phyloP scores from a whole-genome alignment of 2,888 invertebrate genomes.

The Marronus borbonicus region DNA sequence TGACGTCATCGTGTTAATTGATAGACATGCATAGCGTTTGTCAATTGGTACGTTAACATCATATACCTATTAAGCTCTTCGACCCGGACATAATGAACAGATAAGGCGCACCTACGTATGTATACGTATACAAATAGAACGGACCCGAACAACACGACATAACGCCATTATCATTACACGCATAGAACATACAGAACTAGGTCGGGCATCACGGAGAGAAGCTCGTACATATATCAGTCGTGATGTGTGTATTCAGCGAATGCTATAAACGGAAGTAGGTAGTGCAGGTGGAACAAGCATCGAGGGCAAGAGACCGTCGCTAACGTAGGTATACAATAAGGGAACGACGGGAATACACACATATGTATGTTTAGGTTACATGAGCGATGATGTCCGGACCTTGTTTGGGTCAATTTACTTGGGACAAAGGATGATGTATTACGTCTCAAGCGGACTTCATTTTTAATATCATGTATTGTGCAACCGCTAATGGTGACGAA shows the following conservation, averaged over 20 bases:
- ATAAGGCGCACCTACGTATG: not conserved
- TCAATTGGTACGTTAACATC: slow-evolving; percentile 1
- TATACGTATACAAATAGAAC: not conserved
- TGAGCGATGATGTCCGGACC: slow-evolving; percentile 24
- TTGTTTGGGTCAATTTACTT: slow-evolving; percentile 20
- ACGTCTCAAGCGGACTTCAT: not conserved
- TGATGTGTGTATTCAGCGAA: not conserved
- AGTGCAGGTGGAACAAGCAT: slow-evolving; percentile 5
- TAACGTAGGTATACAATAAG: not conserved
- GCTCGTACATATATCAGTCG: not conserved
- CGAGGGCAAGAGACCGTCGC: not conserved
- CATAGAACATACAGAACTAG: slow-evolving; percentile 6
- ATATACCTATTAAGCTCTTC: slow-evolving; percentile 2
- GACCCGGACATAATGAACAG: not conserved
- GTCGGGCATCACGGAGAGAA: not conserved
- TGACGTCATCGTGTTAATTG: not conserved
- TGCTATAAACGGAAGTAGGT: slow-evolving; percentile 5
- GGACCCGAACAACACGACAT: not conserved
- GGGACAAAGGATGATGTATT: not conserved
- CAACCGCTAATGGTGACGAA: not conserved
- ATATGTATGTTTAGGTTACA: not conserved
- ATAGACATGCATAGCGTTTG: not conserved
- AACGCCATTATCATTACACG: not conserved
- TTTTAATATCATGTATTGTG: not conserved
- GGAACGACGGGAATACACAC: slow-evolving; percentile 6